Conservation (phyloP, 2,888 invertebrate genomes). For the Labia minor region DNA sequence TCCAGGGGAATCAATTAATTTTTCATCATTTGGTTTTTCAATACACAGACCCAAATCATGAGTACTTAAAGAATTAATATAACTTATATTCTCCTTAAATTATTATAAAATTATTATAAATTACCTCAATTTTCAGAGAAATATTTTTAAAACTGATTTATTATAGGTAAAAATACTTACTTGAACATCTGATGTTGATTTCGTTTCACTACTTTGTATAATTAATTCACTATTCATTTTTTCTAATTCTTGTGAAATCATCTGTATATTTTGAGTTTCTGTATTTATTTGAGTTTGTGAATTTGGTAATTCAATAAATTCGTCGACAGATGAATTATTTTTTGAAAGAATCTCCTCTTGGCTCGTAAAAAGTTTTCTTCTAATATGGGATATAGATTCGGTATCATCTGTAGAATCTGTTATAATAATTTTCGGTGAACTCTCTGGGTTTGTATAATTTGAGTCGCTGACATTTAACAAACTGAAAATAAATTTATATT, state of each 20-base stretch:
- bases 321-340: neutral
- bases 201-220: neutral
- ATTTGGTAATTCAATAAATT: neutral
- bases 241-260: neutral
- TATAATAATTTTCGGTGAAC: neutral
- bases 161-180: neutral
- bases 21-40: neutral
- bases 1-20: neutral
- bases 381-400: neutral
- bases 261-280: neutral
- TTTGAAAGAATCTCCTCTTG: neutral
- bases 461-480: neutral
- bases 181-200: neutral
- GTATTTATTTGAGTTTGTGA: neutral
- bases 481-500: neutral
- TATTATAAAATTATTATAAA: too few relatives aligned
- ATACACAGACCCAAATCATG: neutral
- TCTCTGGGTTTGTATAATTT: neutral
- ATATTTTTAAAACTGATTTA: too few relatives aligned
- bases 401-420: neutral
- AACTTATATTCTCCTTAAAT: neutral
- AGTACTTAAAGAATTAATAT: neutral
- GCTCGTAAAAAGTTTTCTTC: constrained; percentile 1
- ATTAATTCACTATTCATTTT: neutral
- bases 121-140: too few relatives aligned